Evolutionary conservation across 2,888 invertebrate genomes (phyloP).

Genomic region (Harpalus rufipes): DNA sequence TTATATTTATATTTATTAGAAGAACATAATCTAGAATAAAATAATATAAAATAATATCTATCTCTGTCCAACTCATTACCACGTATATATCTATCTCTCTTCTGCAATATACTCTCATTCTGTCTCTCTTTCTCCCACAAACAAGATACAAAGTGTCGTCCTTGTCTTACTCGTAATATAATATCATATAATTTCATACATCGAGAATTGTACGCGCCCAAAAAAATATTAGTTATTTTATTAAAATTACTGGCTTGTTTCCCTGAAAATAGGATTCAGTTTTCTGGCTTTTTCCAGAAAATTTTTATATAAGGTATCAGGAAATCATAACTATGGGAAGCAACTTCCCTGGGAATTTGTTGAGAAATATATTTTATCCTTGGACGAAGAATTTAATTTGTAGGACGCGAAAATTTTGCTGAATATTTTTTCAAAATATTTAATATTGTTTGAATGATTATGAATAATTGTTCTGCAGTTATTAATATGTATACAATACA

Average conservation of each 20-base stretch:
- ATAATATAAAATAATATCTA: conserved; percentile 22
- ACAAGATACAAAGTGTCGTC: neutral
- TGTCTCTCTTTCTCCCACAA: conserved; percentile 6
- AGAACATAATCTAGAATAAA: conserved; percentile 17
- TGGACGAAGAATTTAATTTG: neutral
- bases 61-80: conserved; percentile 6
- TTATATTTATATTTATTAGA: conserved; percentile 25
- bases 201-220: neutral
- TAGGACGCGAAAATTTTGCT: neutral
- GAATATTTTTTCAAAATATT: neutral
- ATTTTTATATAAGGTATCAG: conserved; percentile 81
- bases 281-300: conserved; percentile 81
- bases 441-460: neutral
- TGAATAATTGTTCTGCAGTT: conserved; percentile 3
- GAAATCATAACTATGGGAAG: conserved; percentile 74
- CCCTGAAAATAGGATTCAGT: conserved; percentile 77
- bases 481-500: conserved; percentile 21
- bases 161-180: conserved; percentile 53
- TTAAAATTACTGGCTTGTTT: conserved; percentile 76
- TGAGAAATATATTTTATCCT: neutral
- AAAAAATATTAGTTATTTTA: conserved; percentile 76
- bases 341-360: conserved; percentile 3
- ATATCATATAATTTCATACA: conserved; percentile 23
- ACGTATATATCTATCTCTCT: conserved; percentile 6
- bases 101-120: neutral